A percentile compares a stretch with the other conserved stretches of the same genome.
Evolutionary conservation across 2,888 invertebrate genomes (phyloP).

Genomic region (Endotricha flammealis): DNA sequence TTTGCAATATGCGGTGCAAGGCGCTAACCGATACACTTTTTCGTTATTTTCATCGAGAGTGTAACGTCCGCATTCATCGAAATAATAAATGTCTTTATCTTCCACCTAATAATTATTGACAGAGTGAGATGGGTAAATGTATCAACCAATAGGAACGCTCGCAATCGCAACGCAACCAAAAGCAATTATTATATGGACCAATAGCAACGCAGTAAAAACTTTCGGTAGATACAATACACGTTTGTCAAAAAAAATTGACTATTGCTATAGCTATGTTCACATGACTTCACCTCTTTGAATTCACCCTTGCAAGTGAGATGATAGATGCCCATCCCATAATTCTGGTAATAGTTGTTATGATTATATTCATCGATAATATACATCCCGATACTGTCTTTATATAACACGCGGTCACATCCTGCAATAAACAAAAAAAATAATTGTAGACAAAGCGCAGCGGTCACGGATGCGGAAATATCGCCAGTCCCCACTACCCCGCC

Average conservation of each 20-base stretch:
- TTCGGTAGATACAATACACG: too few species aligned
- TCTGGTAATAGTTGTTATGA: conserved; percentile 49
- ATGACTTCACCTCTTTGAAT: conserved; percentile 31
- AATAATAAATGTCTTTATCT: conserved; percentile 36
- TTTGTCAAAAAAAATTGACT: too few species aligned
- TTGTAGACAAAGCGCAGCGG: too few species aligned
- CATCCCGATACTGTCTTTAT: conserved; percentile 36
- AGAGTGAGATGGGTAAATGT: too few species aligned
- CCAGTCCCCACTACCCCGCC: too few species aligned
- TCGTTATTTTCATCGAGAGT: conserved; percentile 27
- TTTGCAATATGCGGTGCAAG: conserved; percentile 47
- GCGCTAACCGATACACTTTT: conserved; percentile 45
- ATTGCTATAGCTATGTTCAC: too few species aligned
- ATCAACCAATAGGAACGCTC: too few species aligned
- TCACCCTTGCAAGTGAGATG: conserved; percentile 44
- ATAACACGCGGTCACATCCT: conserved; percentile 43
- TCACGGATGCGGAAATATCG: too few species aligned
- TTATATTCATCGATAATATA: conserved; percentile 53
- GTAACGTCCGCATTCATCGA: conserved; percentile 49
- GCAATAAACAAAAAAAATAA: background rate
- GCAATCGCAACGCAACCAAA: too few species aligned
- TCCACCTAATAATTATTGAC: conserved; percentile 24
- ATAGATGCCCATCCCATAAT: conserved; percentile 35
- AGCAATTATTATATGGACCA: too few species aligned
- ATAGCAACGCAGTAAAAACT: too few species aligned